Percentiles rank a stretch among this genome's conserved stretches.
phyloP scores from a whole-genome alignment of 2,113 vertebrate genomes.

The Saiga tatarica region DNA sequence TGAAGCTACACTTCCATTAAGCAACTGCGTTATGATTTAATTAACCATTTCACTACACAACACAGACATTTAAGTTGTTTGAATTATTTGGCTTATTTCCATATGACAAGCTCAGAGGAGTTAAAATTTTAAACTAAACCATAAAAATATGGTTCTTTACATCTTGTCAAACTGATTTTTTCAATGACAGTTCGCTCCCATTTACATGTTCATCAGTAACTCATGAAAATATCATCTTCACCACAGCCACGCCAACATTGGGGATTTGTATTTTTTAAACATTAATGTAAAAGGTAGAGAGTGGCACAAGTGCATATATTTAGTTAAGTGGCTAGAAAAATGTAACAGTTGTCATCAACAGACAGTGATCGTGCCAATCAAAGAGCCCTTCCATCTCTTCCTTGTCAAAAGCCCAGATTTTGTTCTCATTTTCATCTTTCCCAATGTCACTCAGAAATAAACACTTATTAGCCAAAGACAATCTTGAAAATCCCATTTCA shows the following conservation, averaged over 20 bases:
- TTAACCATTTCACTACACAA: conserved; percentile 5
- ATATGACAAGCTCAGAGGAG: not conserved
- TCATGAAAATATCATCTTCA: not conserved
- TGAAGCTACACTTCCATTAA: not conserved
- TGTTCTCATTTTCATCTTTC: not conserved
- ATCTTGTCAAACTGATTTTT: conserved; percentile 1
- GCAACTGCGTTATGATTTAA: not conserved
- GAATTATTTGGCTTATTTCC: not conserved
- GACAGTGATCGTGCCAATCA: not conserved
- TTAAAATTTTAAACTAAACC: conserved; percentile 6
- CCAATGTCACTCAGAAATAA: conserved; percentile 14
- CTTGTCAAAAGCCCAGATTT: not conserved
- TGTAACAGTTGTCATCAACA: not conserved
- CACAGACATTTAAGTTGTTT: not conserved
- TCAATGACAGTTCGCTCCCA: not conserved
- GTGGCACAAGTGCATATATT: not conserved
- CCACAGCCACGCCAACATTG: not conserved
- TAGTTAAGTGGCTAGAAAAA: not conserved
- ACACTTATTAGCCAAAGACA: not conserved
- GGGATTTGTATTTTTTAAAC: not conserved
- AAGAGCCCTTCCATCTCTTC: not conserved
- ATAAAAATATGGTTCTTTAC: not conserved
- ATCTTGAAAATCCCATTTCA: not conserved
- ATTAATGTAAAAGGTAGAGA: not conserved
- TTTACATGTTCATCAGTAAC: not conserved